Conservation (phyloP, 1,140 invertebrate species). For the Pachyrhynchus sulphureomaculatus region DNA sequence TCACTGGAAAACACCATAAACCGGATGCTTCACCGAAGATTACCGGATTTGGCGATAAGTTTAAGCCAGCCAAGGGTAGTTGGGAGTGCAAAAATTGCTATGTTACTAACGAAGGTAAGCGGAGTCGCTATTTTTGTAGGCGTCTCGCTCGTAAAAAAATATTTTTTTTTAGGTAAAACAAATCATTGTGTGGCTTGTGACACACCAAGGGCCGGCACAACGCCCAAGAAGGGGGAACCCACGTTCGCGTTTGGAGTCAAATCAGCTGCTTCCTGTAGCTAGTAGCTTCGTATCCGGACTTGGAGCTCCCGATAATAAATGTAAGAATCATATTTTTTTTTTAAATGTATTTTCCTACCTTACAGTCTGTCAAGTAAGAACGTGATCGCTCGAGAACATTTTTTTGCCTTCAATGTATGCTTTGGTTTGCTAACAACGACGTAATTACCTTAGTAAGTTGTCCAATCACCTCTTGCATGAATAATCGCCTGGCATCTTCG, state of each 20-base stretch:
- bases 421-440: too few relatives aligned
- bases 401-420: too few relatives aligned
- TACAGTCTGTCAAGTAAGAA: too few relatives aligned
- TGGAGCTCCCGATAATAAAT: too few relatives aligned
- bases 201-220: constrained; percentile 43
- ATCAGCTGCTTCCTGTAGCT: too few relatives aligned
- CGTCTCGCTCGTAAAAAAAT: not conserved
- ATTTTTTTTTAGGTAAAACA: constrained; percentile 24
- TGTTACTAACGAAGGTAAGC: constrained; percentile 56
- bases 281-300: too few relatives aligned
- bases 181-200: constrained; percentile 62
- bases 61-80: constrained; percentile 65
- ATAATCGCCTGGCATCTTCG: too few relatives aligned
- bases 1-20: constrained; percentile 50
- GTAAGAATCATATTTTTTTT: too few relatives aligned
- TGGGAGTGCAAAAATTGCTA: constrained; percentile 73
- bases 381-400: too few relatives aligned
- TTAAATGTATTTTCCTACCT: too few relatives aligned
- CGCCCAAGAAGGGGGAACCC: constrained; percentile 45
- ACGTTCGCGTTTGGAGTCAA: constrained; percentile 51
- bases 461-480: too few relatives aligned
- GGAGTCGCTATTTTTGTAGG: not conserved
- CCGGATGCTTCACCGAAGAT: constrained; percentile 32
- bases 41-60: constrained; percentile 56
- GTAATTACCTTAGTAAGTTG: too few relatives aligned